phyloP scores from a whole-genome alignment of 2,113 vertebrate species.

The Lepisosteus osseus region DNA sequence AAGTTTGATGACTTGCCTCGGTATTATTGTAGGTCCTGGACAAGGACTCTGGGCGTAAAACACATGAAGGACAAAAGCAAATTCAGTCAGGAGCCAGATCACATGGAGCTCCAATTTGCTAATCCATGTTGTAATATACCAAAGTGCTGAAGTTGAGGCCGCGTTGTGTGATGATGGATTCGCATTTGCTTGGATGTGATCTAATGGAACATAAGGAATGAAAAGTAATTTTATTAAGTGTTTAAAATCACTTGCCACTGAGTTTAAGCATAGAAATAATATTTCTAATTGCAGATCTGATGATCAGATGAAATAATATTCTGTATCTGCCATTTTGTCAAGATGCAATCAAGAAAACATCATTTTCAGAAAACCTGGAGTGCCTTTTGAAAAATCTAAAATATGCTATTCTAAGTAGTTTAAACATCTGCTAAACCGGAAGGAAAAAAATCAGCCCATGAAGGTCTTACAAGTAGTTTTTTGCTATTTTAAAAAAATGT shows the following conservation, averaged over 20 bases:
- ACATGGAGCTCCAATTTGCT: slow-evolving; percentile 11
- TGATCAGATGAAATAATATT: too few relatives aligned
- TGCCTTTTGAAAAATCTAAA: too few relatives aligned
- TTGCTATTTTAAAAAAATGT: too few relatives aligned
- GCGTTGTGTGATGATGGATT: slow-evolving; percentile 8
- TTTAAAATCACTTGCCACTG: not conserved
- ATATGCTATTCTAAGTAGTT: too few relatives aligned
- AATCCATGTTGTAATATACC: slow-evolving; percentile 20
- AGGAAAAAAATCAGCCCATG: too few relatives aligned
- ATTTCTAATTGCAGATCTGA: not conserved
- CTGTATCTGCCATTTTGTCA: too few relatives aligned
- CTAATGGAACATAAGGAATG: slow-evolving; percentile 16
- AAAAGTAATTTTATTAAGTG: slow-evolving; percentile 26
- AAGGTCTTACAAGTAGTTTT: too few relatives aligned
- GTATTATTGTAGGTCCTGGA: slow-evolving; percentile 17
- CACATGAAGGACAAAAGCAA: slow-evolving; percentile 31
- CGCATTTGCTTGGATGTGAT: not conserved
- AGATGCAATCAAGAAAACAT: too few relatives aligned
- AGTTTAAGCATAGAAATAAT: not conserved
- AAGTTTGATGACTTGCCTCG: slow-evolving; percentile 11
- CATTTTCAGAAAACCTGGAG: too few relatives aligned
- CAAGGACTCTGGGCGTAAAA: slow-evolving; percentile 21
- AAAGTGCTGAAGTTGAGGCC: not conserved
- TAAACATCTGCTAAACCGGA: too few relatives aligned
- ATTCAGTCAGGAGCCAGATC: slow-evolving; percentile 29